A percentile compares a stretch with the other conserved stretches of the same genome.
phyloP scores from a whole-genome alignment of 2,113 vertebrate genomes.

The Oenanthe oenanthe region DNA sequence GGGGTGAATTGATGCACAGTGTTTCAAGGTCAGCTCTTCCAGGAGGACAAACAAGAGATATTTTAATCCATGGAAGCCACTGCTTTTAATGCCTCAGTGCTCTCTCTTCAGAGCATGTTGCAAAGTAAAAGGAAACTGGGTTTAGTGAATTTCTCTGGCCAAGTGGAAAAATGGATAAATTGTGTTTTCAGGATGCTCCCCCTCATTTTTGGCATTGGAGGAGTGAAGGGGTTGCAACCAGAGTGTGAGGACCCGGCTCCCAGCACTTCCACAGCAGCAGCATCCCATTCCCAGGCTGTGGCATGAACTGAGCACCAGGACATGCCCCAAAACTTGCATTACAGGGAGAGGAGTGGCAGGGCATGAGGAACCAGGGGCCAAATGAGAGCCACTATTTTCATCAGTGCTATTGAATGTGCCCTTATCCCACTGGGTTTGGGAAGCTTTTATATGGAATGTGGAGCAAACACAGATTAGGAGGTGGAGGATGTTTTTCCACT shows the following conservation, averaged over 20 bases:
- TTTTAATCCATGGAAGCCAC: neutral
- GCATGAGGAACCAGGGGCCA: neutral
- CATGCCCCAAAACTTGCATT: rapidly evolving
- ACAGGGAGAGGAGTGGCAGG: neutral
- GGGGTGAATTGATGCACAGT: neutral
- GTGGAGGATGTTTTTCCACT: neutral
- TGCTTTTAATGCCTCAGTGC: neutral
- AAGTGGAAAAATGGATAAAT: neutral
- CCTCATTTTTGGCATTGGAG: neutral
- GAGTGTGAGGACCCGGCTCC: neutral
- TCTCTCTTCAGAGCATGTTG: neutral
- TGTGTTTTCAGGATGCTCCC: neutral
- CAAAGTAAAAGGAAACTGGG: neutral
- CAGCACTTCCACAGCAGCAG: neutral
- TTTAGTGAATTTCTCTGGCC: neutral
- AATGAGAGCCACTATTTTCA: neutral
- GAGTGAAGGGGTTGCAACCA: neutral
- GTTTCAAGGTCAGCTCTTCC: neutral
- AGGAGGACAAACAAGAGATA: neutral
- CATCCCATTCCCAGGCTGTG: rapidly evolving
- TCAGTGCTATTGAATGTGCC: neutral
- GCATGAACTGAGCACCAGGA: neutral
- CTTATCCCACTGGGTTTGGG: neutral
- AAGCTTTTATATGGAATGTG: neutral
- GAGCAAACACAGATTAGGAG: neutral